Conservation (phyloP, 2,888 invertebrate genomes). For the Amitus sp. region DNA sequence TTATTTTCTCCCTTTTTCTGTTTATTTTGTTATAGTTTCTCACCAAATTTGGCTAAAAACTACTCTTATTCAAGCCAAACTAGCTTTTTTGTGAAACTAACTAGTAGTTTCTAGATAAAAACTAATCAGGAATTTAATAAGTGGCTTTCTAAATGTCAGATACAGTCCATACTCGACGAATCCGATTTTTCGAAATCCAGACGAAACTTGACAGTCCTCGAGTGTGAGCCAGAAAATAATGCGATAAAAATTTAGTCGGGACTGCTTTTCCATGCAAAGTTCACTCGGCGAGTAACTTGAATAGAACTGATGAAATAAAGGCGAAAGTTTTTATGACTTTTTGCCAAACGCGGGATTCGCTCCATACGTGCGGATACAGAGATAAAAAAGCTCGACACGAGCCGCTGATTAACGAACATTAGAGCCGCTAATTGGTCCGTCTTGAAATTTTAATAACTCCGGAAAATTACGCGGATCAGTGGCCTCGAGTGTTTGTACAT, state of each 20-base stretch:
- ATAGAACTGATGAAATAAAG: conserved; percentile 10
- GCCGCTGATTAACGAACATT: conserved; percentile 7
- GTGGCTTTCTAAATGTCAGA: too few species aligned
- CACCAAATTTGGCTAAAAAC: too few species aligned
- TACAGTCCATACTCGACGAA: too few species aligned
- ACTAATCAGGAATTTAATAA: too few species aligned
- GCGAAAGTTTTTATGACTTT: neutral
- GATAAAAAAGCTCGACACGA: conserved; percentile 7
- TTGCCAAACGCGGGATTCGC: neutral
- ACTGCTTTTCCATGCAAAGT: conserved; percentile 1
- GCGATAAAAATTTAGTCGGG: neutral
- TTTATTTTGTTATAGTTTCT: too few species aligned
- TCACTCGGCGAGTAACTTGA: neutral
- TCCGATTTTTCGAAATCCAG: neutral
- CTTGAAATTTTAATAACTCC: neutral
- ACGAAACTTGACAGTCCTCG: neutral
- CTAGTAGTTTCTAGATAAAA: too few species aligned
- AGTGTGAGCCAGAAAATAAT: conserved; percentile 1
- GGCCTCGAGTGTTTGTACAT: neutral
- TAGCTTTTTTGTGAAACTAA: too few species aligned
- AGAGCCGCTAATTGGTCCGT: neutral
- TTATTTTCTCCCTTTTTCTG: too few species aligned
- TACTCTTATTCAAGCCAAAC: too few species aligned
- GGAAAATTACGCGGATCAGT: neutral
- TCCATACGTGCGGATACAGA: conserved; percentile 5